Base-by-base conservation (phyloP, 2,888 invertebrate species). In the Aphidoletes aphidimyza region DNA sequence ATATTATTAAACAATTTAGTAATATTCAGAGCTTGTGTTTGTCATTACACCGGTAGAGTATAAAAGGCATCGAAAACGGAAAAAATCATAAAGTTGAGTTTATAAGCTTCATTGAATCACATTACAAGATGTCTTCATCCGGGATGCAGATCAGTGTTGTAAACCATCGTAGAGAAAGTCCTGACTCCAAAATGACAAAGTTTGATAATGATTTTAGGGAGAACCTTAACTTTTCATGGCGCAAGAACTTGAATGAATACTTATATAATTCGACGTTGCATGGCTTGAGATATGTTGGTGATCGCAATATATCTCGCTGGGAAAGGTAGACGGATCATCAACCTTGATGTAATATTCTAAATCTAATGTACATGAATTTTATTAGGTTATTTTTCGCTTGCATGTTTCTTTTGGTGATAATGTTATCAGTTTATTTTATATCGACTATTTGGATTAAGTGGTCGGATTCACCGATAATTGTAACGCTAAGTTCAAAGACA, bases 231-330 rank as follows among this genome's bases (percentile, higher is more conserved):
- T 1, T 9, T 19, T 17, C 6, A 42, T 83, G 39, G 37, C 17
- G 3, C 0, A 39, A 83, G 11, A 92, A 92, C 87, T 86, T 93
- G 0, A 89, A 92, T 69, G 92, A 93, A 84, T 95, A 94, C 88
- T 91, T 94, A 83, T 89, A 92, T 47, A 93, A 93, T 49, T 93
- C 94, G 26, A 94, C 94, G 0, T 89, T 96, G 49, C 95, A 96
- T 87, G 95, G 95, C 0, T 91, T 95, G 9, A 92, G 94, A 87
- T 96, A 95, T 87, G 92, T 95, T 37, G 95, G 95, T 0, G 94
- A 94, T 88, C 91, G 83, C 8, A 39, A 8, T n/a, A n/a, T n/a
- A n/a, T n/a, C n/a, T n/a, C n/a, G n/a, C n/a, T n/a, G n/a, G n/a
- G n/a, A n/a, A n/a, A n/a, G n/a, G n/a, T n/a, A n/a, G n/a, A n/a